Evolutionary conservation across 1,140 invertebrate genomes (phyloP), one percentile per base, ranked within the genome.

Genomic region (Drosophila serrata): DNA sequence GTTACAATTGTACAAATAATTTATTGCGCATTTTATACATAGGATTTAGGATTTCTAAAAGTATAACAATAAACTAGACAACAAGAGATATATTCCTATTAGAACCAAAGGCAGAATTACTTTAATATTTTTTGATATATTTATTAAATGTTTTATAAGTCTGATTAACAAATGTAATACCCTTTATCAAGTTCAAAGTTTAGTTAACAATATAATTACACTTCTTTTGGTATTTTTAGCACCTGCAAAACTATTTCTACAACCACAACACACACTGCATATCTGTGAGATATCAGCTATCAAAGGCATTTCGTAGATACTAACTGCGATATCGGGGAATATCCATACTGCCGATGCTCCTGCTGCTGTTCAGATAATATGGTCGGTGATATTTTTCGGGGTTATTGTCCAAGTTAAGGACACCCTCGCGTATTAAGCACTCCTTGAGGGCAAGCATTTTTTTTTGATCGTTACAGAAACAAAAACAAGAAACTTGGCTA

Each of bases 401-500:
- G 17, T 63, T 79, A 17, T 63, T 79, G 70, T 91, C 90, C 65
- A 92, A 72, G 80, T 92, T 91, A 40, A 92, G 82, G 22, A 92
- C 91, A 68, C 91, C 91, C 76, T 92, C 91, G 22, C 91, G 86
- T 60, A 92, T 92, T 4, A 92, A 48, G 43, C 91, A 92, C 87
- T 92, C 91, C 79, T 92, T 92, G 63, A 92, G 87, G 74, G 91
- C 91, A 68, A 92, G 74, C 91, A 92, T 63, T 79, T 67, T 64
- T 59, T 60, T 67, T 61, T 67, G 60, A 22, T 59, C 13, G 29
- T 35, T 55, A 37, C 51, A 55, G 46, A 17, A 17, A 49, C 17
- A 35, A 53, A 27, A 37, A n/a, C 0, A 13, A 24, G 37, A 24
- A 49, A 24, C 39, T 49, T 59, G 62, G 60, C 64, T 84, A 70